Base-by-base conservation (phyloP, 2,888 invertebrate species). In the Dicyrtomina minuta region DNA sequence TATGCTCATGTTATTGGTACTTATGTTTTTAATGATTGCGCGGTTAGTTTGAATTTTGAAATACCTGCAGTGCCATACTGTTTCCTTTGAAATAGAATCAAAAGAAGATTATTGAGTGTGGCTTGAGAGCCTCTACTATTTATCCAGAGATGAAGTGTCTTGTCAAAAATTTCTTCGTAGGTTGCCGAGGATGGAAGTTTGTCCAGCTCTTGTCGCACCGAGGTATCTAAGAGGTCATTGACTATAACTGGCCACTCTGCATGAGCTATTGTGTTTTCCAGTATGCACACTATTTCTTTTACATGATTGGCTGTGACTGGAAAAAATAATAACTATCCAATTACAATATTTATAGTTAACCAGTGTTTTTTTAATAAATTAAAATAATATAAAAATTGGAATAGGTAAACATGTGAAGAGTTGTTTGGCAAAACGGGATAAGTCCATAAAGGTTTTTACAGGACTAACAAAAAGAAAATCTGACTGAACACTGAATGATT, bases 1-100 rank as follows among this genome's bases (percentile, higher is more conserved):
- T n/a, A n/a, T n/a, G n/a, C n/a, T n/a, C n/a, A n/a, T n/a, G n/a
- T n/a, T n/a, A n/a, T n/a, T n/a, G n/a, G n/a, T n/a, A n/a, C n/a
- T n/a, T n/a, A n/a, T n/a, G n/a, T n/a, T n/a, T n/a, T n/a, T n/a
- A n/a, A n/a, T n/a, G n/a, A n/a, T n/a, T n/a, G n/a, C n/a, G n/a
- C n/a, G n/a, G n/a, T n/a, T n/a, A n/a, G n/a, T n/a, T n/a, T n/a
- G n/a, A n/a, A n/a, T n/a, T n/a, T n/a, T n/a, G n/a, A n/a, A n/a
- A n/a, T 55, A 66, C 66, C 66, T 12, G 55, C 58, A 15, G 66
- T 58, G 8, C 58, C 66, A 41, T 66, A 24, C 44, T 66, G 66
- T 43, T 43, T 43, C n/a, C 55, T 20, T 20, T 24, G 26, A 12
- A 46, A 13, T 8, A 66, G 43, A 44, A 66, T 39, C 13, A 22